phyloP scores from a whole-genome alignment of 2,888 invertebrate genomes.

The Cheilosia vernalis region DNA sequence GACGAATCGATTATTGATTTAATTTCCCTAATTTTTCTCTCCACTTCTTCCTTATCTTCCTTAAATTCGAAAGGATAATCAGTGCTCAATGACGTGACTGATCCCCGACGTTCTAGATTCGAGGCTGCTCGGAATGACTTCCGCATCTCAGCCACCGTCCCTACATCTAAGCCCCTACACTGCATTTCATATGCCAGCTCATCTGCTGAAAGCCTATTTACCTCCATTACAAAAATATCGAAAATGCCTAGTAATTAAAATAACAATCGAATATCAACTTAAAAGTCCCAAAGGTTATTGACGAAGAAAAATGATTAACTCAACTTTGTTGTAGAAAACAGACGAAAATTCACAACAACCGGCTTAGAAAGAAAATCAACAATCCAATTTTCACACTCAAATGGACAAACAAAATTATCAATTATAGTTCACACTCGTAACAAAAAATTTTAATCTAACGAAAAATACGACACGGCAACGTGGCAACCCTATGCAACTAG shows the following conservation, averaged over 20 bases:
- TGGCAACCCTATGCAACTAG: too few relatives aligned
- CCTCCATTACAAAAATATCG: not conserved
- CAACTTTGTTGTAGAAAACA: too few relatives aligned
- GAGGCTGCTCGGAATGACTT: not conserved
- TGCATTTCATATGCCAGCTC: not conserved
- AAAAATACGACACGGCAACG: too few relatives aligned
- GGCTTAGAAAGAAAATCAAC: too few relatives aligned
- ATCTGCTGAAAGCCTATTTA: not conserved
- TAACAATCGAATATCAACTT: too few relatives aligned
- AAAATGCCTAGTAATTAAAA: not conserved
- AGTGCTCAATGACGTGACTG: not conserved
- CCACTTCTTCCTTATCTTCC: not conserved
- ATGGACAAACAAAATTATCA: too few relatives aligned
- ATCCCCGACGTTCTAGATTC: not conserved
- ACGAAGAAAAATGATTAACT: too few relatives aligned
- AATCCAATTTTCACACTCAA: too few relatives aligned
- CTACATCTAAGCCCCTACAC: not conserved
- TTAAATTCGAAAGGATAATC: not conserved
- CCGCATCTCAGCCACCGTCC: not conserved
- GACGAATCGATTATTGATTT: not conserved
- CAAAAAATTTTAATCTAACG: too few relatives aligned
- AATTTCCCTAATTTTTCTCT: not conserved
- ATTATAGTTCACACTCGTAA: too few relatives aligned
- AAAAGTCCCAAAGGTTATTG: too few relatives aligned
- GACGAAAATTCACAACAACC: too few relatives aligned